Evolutionary conservation across 2,888 invertebrate species (phyloP), one percentile per base, ranked within the genome.

Genomic region (Drosophila pegasa): DNA sequence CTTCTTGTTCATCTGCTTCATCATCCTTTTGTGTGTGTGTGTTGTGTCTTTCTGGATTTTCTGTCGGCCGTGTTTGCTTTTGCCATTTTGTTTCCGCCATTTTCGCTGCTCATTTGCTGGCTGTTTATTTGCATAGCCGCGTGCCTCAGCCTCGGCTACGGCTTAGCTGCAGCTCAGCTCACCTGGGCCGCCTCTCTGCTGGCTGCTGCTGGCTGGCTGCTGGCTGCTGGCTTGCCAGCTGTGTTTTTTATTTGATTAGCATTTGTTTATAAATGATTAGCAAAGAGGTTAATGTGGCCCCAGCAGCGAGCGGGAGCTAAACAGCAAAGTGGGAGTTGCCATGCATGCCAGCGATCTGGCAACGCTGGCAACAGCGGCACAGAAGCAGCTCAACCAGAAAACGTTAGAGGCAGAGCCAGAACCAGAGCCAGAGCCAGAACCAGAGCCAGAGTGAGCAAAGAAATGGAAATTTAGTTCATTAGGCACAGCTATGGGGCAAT

Each of bases 231-330:
- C 27, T 35, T 22, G 33, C 56, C 71, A 48, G 38, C 52, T 68
- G 60, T 81, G 48, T 81, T 81, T 83, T 81, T 83, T 84, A 77
- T 81, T 84, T 83, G 75, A 77, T 83, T 84, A 87, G 80, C 85
- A 85, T 84, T 85, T 84, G 84, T 84, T 84, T 85, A 80, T 84
- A 87, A 84, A 87, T 84, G 81, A 84, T 84, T 84, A 87, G 84
- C 81, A 87, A 87, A 87, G 83, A 87, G 83, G 87, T 84, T 84
- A 84, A 87, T 87, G 87, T 87, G 83, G 67, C 51, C 43, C 58
- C 43, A 45, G 38, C 35, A 41, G 57, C 51, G 12, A 33, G 52
- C 40, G 51, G 66, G 66, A 75, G 76, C 72, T 68, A 78, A 78
- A 70, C 67, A 81, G 78, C 78, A 58, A 66, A 62, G 57, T 54